phyloP scores from a whole-genome alignment of 2,113 vertebrate genomes.

The Apteryx mantelli region DNA sequence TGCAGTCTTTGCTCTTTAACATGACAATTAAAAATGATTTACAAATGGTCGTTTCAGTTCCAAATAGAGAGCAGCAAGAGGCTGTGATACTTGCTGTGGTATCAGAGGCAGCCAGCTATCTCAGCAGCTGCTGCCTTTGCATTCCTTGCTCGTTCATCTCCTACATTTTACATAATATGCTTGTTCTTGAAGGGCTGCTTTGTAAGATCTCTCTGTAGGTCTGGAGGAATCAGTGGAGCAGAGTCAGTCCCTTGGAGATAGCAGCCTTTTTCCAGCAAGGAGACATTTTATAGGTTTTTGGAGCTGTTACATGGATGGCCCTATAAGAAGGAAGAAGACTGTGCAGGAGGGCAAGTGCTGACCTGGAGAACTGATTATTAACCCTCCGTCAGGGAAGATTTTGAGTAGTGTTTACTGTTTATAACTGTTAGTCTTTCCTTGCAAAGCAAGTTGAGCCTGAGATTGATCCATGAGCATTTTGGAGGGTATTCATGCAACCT shows the following conservation, averaged over 20 bases:
- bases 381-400: neutral
- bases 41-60: constrained; percentile 36
- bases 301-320: neutral
- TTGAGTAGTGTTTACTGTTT: neutral
- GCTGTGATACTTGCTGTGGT: neutral
- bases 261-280: neutral
- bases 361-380: neutral
- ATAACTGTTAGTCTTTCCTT: neutral
- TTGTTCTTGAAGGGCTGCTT: neutral
- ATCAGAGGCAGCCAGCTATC: neutral
- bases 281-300: neutral
- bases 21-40: constrained; percentile 80
- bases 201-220: neutral
- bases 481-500: neutral
- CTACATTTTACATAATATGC: neutral
- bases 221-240: neutral
- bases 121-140: neutral
- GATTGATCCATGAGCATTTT: neutral
- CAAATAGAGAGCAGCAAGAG: constrained; percentile 46
- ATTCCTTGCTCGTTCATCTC: neutral
- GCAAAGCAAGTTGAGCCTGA: neutral
- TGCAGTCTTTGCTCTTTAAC: constrained; percentile 63
- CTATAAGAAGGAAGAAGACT: neutral
- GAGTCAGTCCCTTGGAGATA: neutral
- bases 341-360: neutral